Evolutionary conservation across 2,113 vertebrate species (phyloP).

Genomic region (Toxotes chatareus): DNA sequence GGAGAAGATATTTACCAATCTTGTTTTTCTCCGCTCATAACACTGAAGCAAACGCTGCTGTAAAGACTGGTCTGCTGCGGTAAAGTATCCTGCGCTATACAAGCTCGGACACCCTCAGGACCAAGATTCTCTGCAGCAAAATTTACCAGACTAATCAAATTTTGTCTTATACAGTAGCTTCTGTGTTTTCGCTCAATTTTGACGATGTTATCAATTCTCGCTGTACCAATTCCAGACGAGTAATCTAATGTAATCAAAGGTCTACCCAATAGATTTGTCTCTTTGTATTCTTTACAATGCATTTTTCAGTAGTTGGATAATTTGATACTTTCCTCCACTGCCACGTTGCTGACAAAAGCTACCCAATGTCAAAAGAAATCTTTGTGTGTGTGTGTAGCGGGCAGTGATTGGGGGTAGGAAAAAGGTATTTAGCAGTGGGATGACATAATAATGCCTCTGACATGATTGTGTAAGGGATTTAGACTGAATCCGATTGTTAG

Average conservation of each 20-base stretch:
- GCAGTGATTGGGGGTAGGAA: background rate
- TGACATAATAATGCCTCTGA: slow-evolving; percentile 58
- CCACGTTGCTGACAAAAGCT: slow-evolving; percentile 21
- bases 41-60: slow-evolving; percentile 29
- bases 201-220: slow-evolving; percentile 36
- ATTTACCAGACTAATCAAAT: slow-evolving; percentile 58
- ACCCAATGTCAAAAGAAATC: background rate
- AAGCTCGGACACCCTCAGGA: slow-evolving; percentile 38
- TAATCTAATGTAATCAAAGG: slow-evolving; percentile 16
- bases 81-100: slow-evolving; percentile 39
- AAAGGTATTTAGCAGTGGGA: slow-evolving; percentile 46
- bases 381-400: slow-evolving; percentile 7
- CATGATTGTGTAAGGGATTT: slow-evolving; percentile 65
- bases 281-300: background rate
- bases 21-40: slow-evolving; percentile 36
- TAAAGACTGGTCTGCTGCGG: slow-evolving; percentile 53
- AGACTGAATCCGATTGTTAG: slow-evolving; percentile 63
- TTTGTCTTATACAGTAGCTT: slow-evolving; percentile 16
- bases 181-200: slow-evolving; percentile 31
- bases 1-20: slow-evolving; percentile 11
- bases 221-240: slow-evolving; percentile 10
- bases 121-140: slow-evolving; percentile 64
- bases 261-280: slow-evolving; percentile 18
- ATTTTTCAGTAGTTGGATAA: slow-evolving; percentile 19
- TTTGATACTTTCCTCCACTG: slow-evolving; percentile 16